Percentiles rank a stretch among this genome's conserved stretches.
Conservation (phyloP, 92 coral and sea anemone genomes). For the Heliopora coerulea region DNA sequence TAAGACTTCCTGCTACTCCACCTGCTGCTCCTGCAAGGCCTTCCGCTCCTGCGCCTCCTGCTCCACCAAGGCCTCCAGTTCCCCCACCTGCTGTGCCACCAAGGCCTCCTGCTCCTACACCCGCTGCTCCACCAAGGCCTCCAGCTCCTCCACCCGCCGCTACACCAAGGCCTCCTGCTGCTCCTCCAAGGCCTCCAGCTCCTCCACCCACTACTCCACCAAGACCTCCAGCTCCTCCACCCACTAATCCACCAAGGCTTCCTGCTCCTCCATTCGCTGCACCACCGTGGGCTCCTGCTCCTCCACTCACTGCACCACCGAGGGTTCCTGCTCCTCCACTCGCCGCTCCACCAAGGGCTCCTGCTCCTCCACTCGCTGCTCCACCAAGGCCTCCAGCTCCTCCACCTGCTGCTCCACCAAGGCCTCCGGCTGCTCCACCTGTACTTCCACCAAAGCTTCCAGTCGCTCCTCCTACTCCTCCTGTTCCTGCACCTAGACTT, state of each 20-base stretch:
- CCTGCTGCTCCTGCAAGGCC: background rate
- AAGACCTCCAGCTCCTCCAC: constrained; percentile 15
- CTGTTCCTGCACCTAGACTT: constrained; percentile 3
- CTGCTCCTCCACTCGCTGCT: background rate
- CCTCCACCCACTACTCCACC: constrained; percentile 23
- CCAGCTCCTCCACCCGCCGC: constrained; percentile 22
- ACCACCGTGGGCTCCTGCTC: background rate
- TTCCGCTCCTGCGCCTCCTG: background rate
- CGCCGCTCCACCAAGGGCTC: constrained; percentile 16
- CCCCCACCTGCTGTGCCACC: background rate
- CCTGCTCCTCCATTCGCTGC: constrained; percentile 3
- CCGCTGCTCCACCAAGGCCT: constrained; percentile 2
- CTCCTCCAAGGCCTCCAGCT: background rate
- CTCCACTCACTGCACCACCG: constrained; percentile 20
- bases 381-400: constrained; percentile 3
- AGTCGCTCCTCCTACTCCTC: constrained; percentile 15
- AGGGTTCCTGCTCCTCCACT: constrained; percentile 19
- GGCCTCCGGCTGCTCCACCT: background rate
- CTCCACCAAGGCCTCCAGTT: background rate
- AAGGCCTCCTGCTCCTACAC: background rate
- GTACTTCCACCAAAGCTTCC: background rate
- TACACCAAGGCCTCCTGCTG: constrained; percentile 9
- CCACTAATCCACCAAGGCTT: constrained; percentile 2
- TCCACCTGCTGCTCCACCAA: constrained; percentile 13
- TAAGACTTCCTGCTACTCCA: background rate